phyloP scores from a whole-genome alignment of 2,888 invertebrate species.

The Rhodophaea formosa region DNA sequence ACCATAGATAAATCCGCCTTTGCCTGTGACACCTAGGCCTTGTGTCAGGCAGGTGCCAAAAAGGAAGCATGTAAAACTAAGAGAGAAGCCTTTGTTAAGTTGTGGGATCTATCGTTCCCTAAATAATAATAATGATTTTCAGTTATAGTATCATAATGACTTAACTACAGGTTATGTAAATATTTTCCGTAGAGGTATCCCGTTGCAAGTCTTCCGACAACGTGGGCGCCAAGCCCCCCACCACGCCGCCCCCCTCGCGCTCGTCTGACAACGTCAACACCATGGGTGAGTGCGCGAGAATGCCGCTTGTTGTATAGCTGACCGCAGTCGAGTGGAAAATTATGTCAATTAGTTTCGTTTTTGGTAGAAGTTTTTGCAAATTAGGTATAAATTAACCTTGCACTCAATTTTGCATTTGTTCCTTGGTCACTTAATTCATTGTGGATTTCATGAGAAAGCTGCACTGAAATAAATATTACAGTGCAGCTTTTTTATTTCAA shows the following conservation, averaged over 20 bases:
- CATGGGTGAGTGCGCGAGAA: constrained; percentile 56
- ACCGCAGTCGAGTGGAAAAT: not conserved
- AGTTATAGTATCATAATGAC: too few species aligned
- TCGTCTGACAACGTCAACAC: constrained; percentile 76
- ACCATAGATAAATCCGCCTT: too few species aligned
- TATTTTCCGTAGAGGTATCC: constrained; percentile 59
- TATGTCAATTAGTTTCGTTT: not conserved
- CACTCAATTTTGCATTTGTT: not conserved
- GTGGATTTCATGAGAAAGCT: too few species aligned
- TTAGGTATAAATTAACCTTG: not conserved
- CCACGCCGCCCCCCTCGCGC: constrained; percentile 71
- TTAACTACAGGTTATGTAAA: not conserved
- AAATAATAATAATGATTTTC: too few species aligned
- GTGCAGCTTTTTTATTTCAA: too few species aligned
- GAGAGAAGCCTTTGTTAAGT: too few species aligned
- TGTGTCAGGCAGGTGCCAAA: too few species aligned
- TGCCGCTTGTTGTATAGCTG: not conserved
- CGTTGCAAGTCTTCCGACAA: constrained; percentile 76
- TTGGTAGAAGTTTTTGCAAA: not conserved
- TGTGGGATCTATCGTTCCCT: too few species aligned
- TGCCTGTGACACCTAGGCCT: too few species aligned
- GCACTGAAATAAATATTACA: too few species aligned
- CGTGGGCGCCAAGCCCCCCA: constrained; percentile 60
- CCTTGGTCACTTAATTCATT: too few species aligned
- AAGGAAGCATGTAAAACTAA: too few species aligned